Evolutionary conservation across 2,888 invertebrate species (phyloP).

Genomic region (Coenonympha arcania): DNA sequence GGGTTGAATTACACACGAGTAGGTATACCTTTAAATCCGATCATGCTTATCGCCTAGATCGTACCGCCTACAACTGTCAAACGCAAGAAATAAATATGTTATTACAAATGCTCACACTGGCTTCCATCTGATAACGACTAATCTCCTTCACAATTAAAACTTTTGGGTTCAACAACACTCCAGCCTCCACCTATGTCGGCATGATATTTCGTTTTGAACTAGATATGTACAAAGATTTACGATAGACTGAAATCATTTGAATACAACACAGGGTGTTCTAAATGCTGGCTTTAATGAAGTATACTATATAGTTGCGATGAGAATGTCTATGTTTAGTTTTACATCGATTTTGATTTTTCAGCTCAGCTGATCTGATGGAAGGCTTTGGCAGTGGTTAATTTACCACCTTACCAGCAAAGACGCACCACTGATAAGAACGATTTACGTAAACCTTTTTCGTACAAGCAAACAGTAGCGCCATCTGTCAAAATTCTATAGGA

Average conservation of each 20-base stretch:
- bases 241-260: conserved; percentile 28
- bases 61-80: conserved; percentile 70
- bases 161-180: conserved; percentile 50
- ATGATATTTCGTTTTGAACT: conserved; percentile 38
- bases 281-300: too few species aligned
- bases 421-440: too few species aligned
- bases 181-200: conserved; percentile 25
- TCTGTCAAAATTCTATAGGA: too few species aligned
- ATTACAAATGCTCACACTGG: conserved; percentile 65
- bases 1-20: background rate
- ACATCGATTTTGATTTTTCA: too few species aligned
- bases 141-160: conserved; percentile 73
- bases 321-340: too few species aligned
- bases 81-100: conserved; percentile 71
- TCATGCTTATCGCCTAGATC: conserved; percentile 53
- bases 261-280: background rate
- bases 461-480: too few species aligned
- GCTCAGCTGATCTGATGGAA: too few species aligned
- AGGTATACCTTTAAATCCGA: conserved; percentile 16
- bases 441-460: too few species aligned
- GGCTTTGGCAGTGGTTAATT: too few species aligned
- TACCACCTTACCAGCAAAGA: too few species aligned
- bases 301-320: too few species aligned
- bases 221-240: conserved; percentile 29
- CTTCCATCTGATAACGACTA: conserved; percentile 63